Evolutionary conservation across 2,888 invertebrate species (phyloP).

Genomic region (Oxytorus armatus): DNA sequence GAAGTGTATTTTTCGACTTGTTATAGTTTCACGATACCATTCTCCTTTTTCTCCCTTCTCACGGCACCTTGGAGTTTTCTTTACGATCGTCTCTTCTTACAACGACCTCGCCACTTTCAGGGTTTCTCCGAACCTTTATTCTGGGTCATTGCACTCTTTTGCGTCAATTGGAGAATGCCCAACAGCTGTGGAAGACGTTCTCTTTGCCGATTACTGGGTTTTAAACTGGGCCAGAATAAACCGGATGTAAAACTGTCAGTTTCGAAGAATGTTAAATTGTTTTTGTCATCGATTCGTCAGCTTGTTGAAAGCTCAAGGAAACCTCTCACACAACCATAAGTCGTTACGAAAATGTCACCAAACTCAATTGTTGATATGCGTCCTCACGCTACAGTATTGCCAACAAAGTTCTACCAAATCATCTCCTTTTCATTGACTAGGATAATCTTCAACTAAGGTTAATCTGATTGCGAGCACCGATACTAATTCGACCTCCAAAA

Average conservation of each 20-base stretch:
- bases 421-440: not conserved
- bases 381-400: not conserved
- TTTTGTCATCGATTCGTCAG: not conserved
- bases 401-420: not conserved
- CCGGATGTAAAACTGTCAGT: not conserved
- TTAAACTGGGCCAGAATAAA: slow-evolving; percentile 3
- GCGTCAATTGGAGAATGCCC: not conserved
- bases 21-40: slow-evolving; percentile 31
- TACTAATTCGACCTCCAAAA: slow-evolving; percentile 17
- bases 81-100: slow-evolving; percentile 39
- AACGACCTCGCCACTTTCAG: slow-evolving; percentile 66
- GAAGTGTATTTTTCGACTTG: slow-evolving; percentile 42
- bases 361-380: not conserved
- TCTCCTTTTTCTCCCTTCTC: slow-evolving; percentile 55
- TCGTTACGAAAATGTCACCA: not conserved
- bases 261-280: not conserved
- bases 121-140: slow-evolving; percentile 48
- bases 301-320: not conserved
- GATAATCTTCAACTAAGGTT: not conserved
- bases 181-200: too few species aligned
- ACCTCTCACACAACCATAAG: not conserved
- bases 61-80: slow-evolving; percentile 64
- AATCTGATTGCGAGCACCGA: not conserved
- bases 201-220: not conserved
- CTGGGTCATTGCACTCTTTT: slow-evolving; percentile 41